Evolutionary conservation across 2,888 invertebrate species (phyloP).

Genomic region (Drosophila demipolita): DNA sequence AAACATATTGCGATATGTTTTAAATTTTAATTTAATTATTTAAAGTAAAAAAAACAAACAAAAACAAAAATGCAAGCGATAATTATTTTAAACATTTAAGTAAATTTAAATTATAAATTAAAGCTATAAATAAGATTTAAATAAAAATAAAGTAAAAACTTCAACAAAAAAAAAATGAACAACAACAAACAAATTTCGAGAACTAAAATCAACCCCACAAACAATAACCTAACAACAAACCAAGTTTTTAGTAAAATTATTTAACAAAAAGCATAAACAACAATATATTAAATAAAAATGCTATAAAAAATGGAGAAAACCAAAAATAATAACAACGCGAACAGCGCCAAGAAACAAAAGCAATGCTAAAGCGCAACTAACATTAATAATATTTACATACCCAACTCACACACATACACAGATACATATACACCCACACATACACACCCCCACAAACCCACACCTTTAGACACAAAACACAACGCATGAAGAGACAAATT

Average conservation of each 20-base stretch:
- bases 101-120: constrained; percentile 85
- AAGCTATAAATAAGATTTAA: constrained; percentile 83
- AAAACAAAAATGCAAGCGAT: constrained; percentile 82
- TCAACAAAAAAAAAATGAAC: constrained; percentile 61
- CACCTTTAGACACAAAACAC: constrained; percentile 42
- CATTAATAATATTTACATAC: constrained; percentile 50
- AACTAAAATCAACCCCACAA: constrained; percentile 47
- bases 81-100: constrained; percentile 85
- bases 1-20: constrained; percentile 79
- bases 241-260: constrained; percentile 47
- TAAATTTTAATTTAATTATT: constrained; percentile 85
- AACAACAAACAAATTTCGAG: constrained; percentile 50
- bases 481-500: constrained; percentile 80
- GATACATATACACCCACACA: constrained; percentile 34
- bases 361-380: constrained; percentile 67
- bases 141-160: constrained; percentile 80
- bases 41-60: constrained; percentile 71
- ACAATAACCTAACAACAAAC: constrained; percentile 56
- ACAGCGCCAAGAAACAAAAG: constrained; percentile 60
- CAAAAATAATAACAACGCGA: constrained; percentile 47
- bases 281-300: constrained; percentile 53
- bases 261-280: constrained; percentile 38
- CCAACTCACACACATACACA: constrained; percentile 22
- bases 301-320: constrained; percentile 43
- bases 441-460: constrained; percentile 9